These are phyloP conservation scores for Monopterus albus DNA, from an alignment of 2,113 vertebrate species.

Conservation along the genomic window DNA sequence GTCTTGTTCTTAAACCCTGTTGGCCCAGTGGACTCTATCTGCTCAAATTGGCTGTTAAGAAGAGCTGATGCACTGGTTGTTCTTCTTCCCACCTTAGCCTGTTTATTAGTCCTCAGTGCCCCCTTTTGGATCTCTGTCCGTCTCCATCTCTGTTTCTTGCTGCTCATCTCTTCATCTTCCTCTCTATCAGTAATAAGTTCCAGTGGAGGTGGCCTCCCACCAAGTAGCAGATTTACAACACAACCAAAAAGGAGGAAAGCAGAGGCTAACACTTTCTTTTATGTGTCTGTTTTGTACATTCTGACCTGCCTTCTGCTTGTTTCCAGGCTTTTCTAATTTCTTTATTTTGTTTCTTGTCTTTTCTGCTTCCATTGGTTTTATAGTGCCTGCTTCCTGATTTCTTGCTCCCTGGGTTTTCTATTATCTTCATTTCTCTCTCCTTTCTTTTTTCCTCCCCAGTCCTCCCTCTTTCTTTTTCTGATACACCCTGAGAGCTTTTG, in stretches of 20 bases:
- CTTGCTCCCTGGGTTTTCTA: not conserved
- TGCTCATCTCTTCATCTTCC: conserved; percentile 27
- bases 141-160: conserved; percentile 20
- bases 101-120: conserved; percentile 43
- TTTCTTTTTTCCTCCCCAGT: not conserved
- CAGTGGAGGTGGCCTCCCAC: conserved; percentile 21
- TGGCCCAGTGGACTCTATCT: conserved; percentile 4
- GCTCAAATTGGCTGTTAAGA: conserved; percentile 38
- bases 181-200: conserved; percentile 51
- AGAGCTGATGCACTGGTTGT: conserved; percentile 24
- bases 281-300: too few relatives aligned
- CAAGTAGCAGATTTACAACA: conserved; percentile 37
- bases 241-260: conserved; percentile 25
- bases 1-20: not conserved
- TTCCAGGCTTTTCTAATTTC: conserved; percentile 24
- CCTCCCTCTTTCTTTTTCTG: too few relatives aligned
- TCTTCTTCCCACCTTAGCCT: conserved; percentile 4
- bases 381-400: not conserved
- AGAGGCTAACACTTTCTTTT: not conserved
- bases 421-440: conserved; percentile 7
- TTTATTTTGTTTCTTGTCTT: conserved; percentile 1
- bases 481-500: conserved; percentile 1
- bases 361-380: not conserved
- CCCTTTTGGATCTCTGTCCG: conserved; percentile 30
- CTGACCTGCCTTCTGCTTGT: conserved; percentile 3